phyloP scores from a whole-genome alignment of 1,140 invertebrate species.

The Neotoxoptera formosana region DNA sequence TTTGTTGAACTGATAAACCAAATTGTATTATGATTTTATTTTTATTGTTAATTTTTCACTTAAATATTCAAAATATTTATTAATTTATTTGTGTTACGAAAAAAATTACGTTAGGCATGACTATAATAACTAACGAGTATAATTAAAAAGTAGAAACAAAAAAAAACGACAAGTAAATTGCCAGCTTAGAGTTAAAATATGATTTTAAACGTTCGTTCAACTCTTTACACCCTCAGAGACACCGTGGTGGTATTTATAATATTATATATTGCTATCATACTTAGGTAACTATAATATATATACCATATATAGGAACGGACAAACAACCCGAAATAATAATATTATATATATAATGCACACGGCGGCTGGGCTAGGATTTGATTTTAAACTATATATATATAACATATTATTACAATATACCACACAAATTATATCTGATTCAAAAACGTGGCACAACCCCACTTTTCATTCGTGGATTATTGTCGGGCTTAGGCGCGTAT shows the following conservation, averaged over 20 bases:
- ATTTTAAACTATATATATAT: background rate
- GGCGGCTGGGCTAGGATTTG: background rate
- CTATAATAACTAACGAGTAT: background rate
- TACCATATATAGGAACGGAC: background rate
- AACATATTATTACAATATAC: background rate
- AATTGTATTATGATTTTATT: no score
- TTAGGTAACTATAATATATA: background rate
- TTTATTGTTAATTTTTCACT: no score
- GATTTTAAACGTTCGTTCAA: background rate
- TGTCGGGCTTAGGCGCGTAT: background rate
- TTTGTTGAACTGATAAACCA: no score
- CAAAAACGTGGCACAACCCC: background rate
- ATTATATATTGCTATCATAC: background rate
- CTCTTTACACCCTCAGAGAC: background rate
- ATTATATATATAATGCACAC: background rate
- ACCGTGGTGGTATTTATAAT: background rate
- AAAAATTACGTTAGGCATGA: background rate
- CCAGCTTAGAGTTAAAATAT: background rate
- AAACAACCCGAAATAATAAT: constrained; percentile 4
- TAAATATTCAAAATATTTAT: no score
- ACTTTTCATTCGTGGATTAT: constrained; percentile 25
- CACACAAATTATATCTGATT: constrained; percentile 17
- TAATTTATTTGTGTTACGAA: background rate
- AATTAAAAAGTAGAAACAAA: background rate
- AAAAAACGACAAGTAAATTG: background rate